Conservation (phyloP, 2,797 vertebrate species). For the Sebastes hubbsi region DNA sequence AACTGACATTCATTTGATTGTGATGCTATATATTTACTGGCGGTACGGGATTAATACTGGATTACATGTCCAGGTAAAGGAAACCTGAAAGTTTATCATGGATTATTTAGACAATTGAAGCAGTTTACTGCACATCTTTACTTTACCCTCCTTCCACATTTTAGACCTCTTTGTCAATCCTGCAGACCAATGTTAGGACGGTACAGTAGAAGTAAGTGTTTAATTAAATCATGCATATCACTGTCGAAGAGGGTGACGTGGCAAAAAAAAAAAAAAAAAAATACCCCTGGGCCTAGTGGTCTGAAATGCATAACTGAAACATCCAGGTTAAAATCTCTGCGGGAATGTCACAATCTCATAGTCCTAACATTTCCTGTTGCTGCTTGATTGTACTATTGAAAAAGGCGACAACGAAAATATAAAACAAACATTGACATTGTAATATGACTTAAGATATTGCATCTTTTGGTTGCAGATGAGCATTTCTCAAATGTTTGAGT, state of each 20-base stretch:
- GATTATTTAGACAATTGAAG: no score
- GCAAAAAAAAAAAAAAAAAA: not conserved
- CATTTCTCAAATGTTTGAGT: not conserved
- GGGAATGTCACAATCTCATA: not conserved
- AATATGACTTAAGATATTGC: not conserved
- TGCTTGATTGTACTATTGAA: no score
- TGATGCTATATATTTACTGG: no score
- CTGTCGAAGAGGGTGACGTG: not conserved
- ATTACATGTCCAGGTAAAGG: no score
- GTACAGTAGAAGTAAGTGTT: not conserved
- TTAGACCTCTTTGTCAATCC: not conserved
- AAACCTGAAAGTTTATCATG: no score
- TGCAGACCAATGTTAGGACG: rapidly evolving
- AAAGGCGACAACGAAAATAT: not conserved
- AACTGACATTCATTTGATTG: no score
- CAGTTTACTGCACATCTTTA: not conserved
- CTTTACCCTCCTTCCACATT: not conserved
- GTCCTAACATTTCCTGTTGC: not conserved
- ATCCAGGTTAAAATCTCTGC: not conserved
- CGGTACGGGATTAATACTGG: no score
- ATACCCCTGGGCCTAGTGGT: not conserved
- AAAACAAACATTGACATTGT: not conserved
- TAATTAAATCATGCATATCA: not conserved
- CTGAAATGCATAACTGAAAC: not conserved
- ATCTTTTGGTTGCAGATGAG: not conserved